Evolutionary conservation across 2,888 invertebrate genomes (phyloP).

Genomic region (Autographa pulchrina): DNA sequence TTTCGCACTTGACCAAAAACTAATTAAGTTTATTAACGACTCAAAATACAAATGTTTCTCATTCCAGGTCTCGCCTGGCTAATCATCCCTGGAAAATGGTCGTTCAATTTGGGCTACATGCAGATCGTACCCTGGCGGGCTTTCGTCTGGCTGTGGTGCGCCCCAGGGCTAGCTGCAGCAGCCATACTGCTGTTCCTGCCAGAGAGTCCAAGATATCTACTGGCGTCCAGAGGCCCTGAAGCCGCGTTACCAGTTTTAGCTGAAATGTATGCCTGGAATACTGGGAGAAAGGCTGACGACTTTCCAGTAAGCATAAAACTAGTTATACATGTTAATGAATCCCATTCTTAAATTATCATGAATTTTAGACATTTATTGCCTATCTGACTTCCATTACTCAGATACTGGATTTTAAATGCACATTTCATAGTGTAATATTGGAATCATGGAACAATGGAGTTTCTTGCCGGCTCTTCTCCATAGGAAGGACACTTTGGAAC

Average conservation of each 20-base stretch:
- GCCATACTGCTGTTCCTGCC: conserved; percentile 90
- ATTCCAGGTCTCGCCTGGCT: conserved; percentile 91
- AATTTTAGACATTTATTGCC: no score
- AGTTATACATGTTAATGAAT: no score
- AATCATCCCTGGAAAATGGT: conserved; percentile 90
- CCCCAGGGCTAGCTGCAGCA: conserved; percentile 91
- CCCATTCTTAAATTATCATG: no score
- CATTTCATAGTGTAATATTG: no score
- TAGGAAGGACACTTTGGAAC: no score
- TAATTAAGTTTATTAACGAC: no score
- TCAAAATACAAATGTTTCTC: conserved; percentile 22
- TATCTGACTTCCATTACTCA: no score
- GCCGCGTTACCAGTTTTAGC: conserved; percentile 90
- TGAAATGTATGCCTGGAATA: conserved; percentile 88
- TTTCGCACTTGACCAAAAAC: no score
- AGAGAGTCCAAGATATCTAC: conserved; percentile 93
- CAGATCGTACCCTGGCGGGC: conserved; percentile 93
- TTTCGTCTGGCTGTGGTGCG: conserved; percentile 91
- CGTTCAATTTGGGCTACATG: conserved; percentile 79
- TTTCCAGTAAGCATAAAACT: conserved; percentile 81
- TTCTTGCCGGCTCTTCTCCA: no score
- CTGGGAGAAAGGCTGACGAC: conserved; percentile 64
- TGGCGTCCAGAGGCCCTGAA: conserved; percentile 90
- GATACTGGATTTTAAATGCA: no score
- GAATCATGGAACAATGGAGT: no score